Base-by-base conservation (phyloP, 2,888 invertebrate genomes). In the Dichetophora obliterata region DNA sequence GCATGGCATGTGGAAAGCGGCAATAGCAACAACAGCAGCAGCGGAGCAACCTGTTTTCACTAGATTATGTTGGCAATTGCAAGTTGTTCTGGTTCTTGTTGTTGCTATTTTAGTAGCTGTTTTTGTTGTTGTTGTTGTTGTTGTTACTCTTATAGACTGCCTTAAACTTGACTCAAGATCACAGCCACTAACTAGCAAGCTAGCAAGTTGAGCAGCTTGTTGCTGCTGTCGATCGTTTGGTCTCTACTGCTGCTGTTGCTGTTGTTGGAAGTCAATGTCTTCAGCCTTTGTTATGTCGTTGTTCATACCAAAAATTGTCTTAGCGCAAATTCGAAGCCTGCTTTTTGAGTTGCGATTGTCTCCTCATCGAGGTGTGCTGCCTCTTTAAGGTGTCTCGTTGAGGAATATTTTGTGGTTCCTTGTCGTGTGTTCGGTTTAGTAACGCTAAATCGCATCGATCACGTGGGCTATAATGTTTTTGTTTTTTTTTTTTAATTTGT, bases 1-100 rank as follows among this genome's bases (percentile, higher is more conserved):
- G n/a, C 37, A 37, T 37, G 11, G 43, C 43, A 43, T 27, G n/a
- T 19, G 34, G 6, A 16, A 48, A 34, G 50, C 22, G 37, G 65
- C 34, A 48, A 34, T 16, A 31, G 37, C 50, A 66, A 43, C 43
- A 63, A 57, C 77, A 77, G 77, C n/a, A 74, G 63, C 77, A 77
- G 77, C 77, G 71, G 75, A 79, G 77, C 79, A 82, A 82, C 82
- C 81, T 80, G 82, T 82, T 82, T 82, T 78, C 80, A 80, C 78
- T 80, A 75, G 77, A 73, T 78, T 79, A 70, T 57, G 50, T 69
- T 65, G 74, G 66, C 68, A 76, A 75, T 61, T 77, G 68, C 59
- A 68, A n/a, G 22, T 50, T 54, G 31, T 19, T 37, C 31, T 77
- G 5, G 9, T 68, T 27, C 43, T 43, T 73, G 22, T 71, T 66